phyloP scores from a whole-genome alignment of 2,113 vertebrate genomes.

The Amia ocellicauda region DNA sequence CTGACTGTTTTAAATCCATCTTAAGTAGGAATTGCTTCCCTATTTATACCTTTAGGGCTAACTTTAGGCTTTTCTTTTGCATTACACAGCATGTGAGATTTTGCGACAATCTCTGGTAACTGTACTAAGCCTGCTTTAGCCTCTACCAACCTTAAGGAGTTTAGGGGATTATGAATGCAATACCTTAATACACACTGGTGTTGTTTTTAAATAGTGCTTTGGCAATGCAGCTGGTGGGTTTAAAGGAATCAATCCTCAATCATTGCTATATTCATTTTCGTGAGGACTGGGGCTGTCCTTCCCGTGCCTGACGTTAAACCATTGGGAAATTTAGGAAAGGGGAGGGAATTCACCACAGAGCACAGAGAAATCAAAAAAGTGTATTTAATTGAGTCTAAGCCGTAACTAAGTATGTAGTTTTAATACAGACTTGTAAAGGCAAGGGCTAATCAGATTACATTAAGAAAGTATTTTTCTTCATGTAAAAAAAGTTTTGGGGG shows the following conservation, averaged over 20 bases:
- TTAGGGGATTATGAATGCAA: slow-evolving; percentile 57
- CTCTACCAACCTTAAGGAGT: slow-evolving; percentile 52
- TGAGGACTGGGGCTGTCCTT: too few species aligned
- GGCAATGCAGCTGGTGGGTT: neutral
- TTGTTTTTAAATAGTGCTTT: slow-evolving; percentile 9
- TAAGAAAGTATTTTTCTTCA: too few species aligned
- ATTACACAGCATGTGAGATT: slow-evolving; percentile 56
- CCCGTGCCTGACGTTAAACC: too few species aligned
- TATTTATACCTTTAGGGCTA: slow-evolving; percentile 66
- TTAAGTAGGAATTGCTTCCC: slow-evolving; percentile 62
- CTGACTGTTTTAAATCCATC: slow-evolving; percentile 66
- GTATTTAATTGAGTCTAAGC: too few species aligned
- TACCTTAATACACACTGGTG: slow-evolving; percentile 16
- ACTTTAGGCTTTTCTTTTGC: slow-evolving; percentile 35
- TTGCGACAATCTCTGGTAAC: slow-evolving; percentile 52
- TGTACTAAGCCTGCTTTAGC: slow-evolving; percentile 63
- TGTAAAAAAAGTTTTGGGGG: too few species aligned
- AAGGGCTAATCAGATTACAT: too few species aligned
- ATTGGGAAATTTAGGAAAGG: too few species aligned
- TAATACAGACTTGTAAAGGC: too few species aligned
- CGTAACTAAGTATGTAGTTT: too few species aligned
- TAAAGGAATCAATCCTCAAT: neutral
- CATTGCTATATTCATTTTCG: neutral
- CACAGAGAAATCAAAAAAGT: too few species aligned
- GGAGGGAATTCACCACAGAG: too few species aligned